Conservation (phyloP, 2,113 vertebrate species). For the Scomber scombrus region DNA sequence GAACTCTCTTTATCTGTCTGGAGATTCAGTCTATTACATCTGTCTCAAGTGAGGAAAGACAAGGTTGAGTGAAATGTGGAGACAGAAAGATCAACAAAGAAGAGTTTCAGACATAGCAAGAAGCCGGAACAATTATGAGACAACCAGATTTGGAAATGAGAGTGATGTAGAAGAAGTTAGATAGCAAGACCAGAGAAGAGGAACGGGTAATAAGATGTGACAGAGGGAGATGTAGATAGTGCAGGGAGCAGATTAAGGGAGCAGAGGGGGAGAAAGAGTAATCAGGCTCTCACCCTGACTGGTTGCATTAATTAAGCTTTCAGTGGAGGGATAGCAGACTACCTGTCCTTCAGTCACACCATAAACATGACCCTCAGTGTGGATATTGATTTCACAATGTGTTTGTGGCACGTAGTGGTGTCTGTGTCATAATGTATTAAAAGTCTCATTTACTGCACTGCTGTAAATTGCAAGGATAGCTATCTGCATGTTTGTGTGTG, state of each 20-base stretch:
- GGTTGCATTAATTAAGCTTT: slow-evolving; percentile 62
- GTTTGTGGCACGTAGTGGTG: slow-evolving; percentile 9
- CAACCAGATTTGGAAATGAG: slow-evolving; percentile 8
- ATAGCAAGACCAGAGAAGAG: slow-evolving; percentile 16
- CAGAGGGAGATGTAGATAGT: slow-evolving; percentile 16
- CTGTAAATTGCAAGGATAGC: not conserved
- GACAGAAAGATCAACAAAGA: slow-evolving; percentile 18
- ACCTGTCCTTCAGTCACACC: slow-evolving; percentile 40
- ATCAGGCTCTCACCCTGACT: slow-evolving; percentile 52
- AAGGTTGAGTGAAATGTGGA: slow-evolving; percentile 22
- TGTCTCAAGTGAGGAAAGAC: slow-evolving; percentile 25
- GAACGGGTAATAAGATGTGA: not conserved
- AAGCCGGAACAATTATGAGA: not conserved
- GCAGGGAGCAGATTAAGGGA: slow-evolving; percentile 14
- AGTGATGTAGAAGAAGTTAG: slow-evolving; percentile 15
- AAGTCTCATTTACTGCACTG: not conserved
- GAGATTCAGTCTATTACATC: slow-evolving; percentile 21
- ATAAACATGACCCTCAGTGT: slow-evolving; percentile 32
- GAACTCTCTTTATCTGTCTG: slow-evolving; percentile 15
- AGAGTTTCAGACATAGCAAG: slow-evolving; percentile 7
- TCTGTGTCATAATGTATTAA: not conserved
- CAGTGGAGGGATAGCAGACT: slow-evolving; percentile 11
- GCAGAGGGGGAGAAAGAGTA: slow-evolving; percentile 19
- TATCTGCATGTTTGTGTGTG: not conserved
- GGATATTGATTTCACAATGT: slow-evolving; percentile 42